Evolutionary conservation across 2,113 vertebrate species (phyloP).

Genomic region (Hippocampus comes): DNA sequence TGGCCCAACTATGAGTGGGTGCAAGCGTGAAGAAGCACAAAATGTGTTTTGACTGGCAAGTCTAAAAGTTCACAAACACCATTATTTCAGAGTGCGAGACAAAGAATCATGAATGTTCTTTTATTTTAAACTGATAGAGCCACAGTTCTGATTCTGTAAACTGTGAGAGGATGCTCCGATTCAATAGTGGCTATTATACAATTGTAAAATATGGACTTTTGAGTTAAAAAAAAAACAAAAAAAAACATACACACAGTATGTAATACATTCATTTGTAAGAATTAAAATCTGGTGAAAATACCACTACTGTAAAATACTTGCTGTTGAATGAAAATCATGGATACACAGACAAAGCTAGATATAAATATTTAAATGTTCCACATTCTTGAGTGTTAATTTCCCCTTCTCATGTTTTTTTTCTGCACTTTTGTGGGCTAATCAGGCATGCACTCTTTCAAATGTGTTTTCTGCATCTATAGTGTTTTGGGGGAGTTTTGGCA

Average conservation of each 20-base stretch:
- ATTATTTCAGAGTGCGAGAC: not conserved
- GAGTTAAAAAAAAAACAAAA: not conserved
- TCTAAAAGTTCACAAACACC: constrained; percentile 19
- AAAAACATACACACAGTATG: not conserved
- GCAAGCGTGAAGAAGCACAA: constrained; percentile 28
- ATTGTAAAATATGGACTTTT: not conserved
- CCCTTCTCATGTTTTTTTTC: not conserved
- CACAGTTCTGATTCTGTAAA: not conserved
- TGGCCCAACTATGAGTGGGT: constrained; percentile 30
- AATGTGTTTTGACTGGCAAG: constrained; percentile 38
- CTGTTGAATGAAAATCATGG: not conserved
- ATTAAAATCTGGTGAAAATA: not conserved
- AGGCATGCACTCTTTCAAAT: constrained; percentile 10
- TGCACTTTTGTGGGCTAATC: constrained; percentile 17
- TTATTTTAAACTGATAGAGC: not conserved
- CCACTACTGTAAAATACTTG: not conserved
- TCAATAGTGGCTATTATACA: not conserved
- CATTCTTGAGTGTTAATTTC: not conserved
- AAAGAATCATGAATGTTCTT: not conserved
- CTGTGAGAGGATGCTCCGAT: not conserved
- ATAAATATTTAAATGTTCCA: not conserved
- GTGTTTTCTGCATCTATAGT: not conserved
- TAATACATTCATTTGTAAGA: not conserved
- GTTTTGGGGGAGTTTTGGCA: not conserved
- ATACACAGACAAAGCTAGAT: not conserved